Base-by-base conservation (phyloP, 2,113 vertebrate species). In the Salvelinus alpinus region DNA sequence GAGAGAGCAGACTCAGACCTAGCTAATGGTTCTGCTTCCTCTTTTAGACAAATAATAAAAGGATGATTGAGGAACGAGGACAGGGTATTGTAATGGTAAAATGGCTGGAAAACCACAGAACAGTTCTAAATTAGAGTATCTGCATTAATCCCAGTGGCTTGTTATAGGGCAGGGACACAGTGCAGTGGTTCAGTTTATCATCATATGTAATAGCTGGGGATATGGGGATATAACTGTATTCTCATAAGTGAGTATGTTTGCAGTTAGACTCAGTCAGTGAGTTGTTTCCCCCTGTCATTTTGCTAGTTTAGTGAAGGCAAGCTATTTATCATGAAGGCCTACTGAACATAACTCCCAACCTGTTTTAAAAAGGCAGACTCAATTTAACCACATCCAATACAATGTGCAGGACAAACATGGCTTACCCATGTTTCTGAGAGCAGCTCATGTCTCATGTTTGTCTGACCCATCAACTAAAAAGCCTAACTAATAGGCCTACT, bases 11-110 rank as follows among this genome's bases (percentile, higher is more conserved):
- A 13, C 29, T 83, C 85, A 9, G 80, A 83, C 80, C 86, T 2
- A 44, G 38, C 38, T 84, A 85, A 80, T 86, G 86, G 82, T 80
- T 83, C 79, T 76, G 71, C 84, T 85, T 83, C 72, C 75, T 80
- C 76, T 78, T 82, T 76, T 84, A 82, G 83, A 84, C 85, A 86
- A 90, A 86, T 87, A 82, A 85, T 85, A 57, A 65, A 48, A 48
- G 22, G 14, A 38, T 31, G 59, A 71, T 67, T 20, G 67, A 54
- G 67, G 27, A 64, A 62, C 44, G 66, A 34, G 64, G 78, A 38
- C 34, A 14, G 51, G 77, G 47, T 84, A 87, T 71, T 78, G 71
- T 79, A 57, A 85, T 75, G 80, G 73, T 54, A 83, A 84, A 89
- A 85, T 68, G 67, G 72, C 76, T 82, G 44, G 78, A 73, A 82